Evolutionary conservation across 2,113 vertebrate genomes (phyloP).

Genomic region (Phalacrocorax aristotelis): DNA sequence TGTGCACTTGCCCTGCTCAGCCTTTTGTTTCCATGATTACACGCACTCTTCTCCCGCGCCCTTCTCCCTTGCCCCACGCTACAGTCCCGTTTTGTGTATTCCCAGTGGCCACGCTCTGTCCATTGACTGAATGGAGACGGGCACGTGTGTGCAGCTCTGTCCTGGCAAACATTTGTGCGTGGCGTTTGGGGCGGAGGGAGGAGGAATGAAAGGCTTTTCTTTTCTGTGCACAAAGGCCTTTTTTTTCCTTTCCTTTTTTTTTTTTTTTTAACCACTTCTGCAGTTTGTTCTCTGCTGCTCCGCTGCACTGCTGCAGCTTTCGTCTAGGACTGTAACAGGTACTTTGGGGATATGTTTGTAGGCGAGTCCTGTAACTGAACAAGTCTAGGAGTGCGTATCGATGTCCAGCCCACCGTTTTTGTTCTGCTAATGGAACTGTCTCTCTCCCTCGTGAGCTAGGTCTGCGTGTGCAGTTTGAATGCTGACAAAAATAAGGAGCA

Average conservation of each 20-base stretch:
- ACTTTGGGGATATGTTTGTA: neutral
- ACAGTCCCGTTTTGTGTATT: neutral
- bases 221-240: neutral
- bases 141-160: neutral
- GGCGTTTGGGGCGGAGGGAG: accelerated
- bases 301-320: neutral
- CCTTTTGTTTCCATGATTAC: neutral
- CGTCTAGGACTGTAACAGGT: neutral
- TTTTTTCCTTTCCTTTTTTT: no score
- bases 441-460: neutral
- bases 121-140: neutral
- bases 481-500: neutral
- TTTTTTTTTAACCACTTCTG: neutral
- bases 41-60: neutral
- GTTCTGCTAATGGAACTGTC: neutral
- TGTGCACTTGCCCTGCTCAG: neutral
- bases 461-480: neutral
- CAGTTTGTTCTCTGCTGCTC: neutral
- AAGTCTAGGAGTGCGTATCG: neutral
- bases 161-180: neutral
- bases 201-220: neutral
- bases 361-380: neutral
- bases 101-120: neutral
- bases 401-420: neutral
- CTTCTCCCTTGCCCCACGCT: neutral